A percentile compares a stretch with the other conserved stretches of the same genome.
Evolutionary conservation across 2,888 invertebrate species (phyloP).

Genomic region (Cheilosia impressa): DNA sequence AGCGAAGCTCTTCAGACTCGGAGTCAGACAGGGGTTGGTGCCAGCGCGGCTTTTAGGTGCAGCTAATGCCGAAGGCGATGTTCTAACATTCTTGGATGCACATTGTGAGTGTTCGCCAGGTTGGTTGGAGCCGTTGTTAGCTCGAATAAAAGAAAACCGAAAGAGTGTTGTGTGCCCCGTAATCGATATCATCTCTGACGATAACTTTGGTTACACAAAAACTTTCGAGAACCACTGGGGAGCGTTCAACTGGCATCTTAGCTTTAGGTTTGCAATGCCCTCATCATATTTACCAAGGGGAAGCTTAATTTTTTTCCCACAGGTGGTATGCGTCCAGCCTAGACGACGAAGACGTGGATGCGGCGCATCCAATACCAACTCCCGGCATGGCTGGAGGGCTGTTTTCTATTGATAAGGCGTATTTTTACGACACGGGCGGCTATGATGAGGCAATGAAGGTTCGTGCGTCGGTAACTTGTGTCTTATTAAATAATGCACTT

Average conservation of each 20-base stretch:
- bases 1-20: slow-evolving; percentile 87
- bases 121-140: slow-evolving; percentile 91
- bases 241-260: slow-evolving; percentile 98
- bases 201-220: slow-evolving; percentile 97
- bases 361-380: slow-evolving; percentile 90
- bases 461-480: background rate
- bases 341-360: slow-evolving; percentile 85
- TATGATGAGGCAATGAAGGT: slow-evolving; percentile 95
- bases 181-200: slow-evolving; percentile 97
- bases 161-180: slow-evolving; percentile 86
- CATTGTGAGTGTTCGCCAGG: slow-evolving; percentile 96
- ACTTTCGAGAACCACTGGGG: slow-evolving; percentile 97
- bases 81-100: slow-evolving; percentile 97
- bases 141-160: slow-evolving; percentile 84
- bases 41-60: slow-evolving; percentile 93
- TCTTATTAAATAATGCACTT: too few species aligned
- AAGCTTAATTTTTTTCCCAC: background rate
- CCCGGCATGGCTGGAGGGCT: slow-evolving; percentile 97
- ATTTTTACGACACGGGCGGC: slow-evolving; percentile 94
- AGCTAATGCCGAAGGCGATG: slow-evolving; percentile 88
- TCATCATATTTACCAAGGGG: background rate
- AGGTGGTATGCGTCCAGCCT: slow-evolving; percentile 46
- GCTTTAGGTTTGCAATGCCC: slow-evolving; percentile 86
- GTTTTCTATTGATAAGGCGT: slow-evolving; percentile 92
- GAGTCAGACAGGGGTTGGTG: slow-evolving; percentile 90